phyloP scores from a whole-genome alignment of 2,888 invertebrate species.

The Rotaria socialis region DNA sequence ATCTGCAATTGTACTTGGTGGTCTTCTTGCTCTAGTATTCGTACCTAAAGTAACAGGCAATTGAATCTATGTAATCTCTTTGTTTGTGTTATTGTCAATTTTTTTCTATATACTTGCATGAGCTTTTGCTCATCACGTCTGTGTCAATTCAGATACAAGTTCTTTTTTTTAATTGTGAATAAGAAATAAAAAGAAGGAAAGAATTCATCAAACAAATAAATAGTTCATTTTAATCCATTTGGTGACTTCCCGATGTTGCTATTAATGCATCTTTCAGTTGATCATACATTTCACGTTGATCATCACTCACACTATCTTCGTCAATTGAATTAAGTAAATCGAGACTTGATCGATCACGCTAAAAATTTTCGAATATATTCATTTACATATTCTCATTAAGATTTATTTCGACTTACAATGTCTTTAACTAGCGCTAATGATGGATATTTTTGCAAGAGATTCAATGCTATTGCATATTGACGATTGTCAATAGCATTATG shows the following conservation, averaged over 20 bases:
- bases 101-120: neutral
- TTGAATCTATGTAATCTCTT: neutral
- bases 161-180: neutral
- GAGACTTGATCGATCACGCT: conserved; percentile 1
- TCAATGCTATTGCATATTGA: neutral
- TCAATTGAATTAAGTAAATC: neutral
- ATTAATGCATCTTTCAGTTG: neutral
- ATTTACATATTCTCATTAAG: neutral
- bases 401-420: conserved; percentile 36
- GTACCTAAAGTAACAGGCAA: neutral
- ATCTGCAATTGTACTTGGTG: neutral
- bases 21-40: neutral
- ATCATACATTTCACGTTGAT: neutral
- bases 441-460: conserved; percentile 39
- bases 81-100: neutral
- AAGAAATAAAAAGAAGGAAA: neutral
- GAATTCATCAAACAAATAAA: neutral
- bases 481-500: conserved; percentile 43
- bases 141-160: neutral
- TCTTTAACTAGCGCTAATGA: conserved; percentile 41
- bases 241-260: neutral
- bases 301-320: neutral
- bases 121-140: conserved; percentile 23
- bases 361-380: neutral
- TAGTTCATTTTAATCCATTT: neutral